Evolutionary conservation across 2,113 vertebrate species (phyloP).

Genomic region (Quiscalus mexicanus): DNA sequence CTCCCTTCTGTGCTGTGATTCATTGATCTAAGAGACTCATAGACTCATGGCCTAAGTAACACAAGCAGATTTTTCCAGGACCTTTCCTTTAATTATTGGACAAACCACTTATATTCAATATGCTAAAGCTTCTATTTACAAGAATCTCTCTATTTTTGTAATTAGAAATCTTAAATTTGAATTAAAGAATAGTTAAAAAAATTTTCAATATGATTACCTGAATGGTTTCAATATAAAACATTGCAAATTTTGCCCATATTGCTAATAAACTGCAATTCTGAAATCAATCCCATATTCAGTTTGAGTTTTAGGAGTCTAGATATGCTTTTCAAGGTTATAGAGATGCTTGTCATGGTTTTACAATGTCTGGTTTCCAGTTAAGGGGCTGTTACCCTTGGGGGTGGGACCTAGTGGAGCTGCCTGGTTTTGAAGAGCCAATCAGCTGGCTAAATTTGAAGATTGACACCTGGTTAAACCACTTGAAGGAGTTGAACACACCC

Average conservation of each 20-base stretch:
- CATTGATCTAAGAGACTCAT: too few species aligned
- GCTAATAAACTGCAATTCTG: not conserved
- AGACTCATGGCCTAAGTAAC: not conserved
- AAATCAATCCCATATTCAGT: not conserved
- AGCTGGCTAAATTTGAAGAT: not conserved
- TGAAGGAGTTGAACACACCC: not conserved
- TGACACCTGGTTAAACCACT: not conserved
- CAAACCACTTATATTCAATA: not conserved
- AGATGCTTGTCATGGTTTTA: not conserved
- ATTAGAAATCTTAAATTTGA: not conserved
- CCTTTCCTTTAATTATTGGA: not conserved
- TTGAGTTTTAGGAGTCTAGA: not conserved
- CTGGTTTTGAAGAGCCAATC: not conserved
- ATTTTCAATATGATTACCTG: not conserved
- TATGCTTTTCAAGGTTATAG: not conserved
- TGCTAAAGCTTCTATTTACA: not conserved
- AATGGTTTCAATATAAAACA: fast-evolving
- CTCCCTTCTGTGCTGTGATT: not conserved
- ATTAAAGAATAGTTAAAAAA: not conserved
- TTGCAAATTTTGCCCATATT: not conserved
- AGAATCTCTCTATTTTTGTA: not conserved
- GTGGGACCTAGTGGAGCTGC: not conserved
- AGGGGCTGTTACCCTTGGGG: not conserved
- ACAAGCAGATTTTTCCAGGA: not conserved
- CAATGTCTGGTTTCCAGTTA: not conserved